Base-by-base conservation (phyloP, 2,888 invertebrate species). In the Plebejus argus region DNA sequence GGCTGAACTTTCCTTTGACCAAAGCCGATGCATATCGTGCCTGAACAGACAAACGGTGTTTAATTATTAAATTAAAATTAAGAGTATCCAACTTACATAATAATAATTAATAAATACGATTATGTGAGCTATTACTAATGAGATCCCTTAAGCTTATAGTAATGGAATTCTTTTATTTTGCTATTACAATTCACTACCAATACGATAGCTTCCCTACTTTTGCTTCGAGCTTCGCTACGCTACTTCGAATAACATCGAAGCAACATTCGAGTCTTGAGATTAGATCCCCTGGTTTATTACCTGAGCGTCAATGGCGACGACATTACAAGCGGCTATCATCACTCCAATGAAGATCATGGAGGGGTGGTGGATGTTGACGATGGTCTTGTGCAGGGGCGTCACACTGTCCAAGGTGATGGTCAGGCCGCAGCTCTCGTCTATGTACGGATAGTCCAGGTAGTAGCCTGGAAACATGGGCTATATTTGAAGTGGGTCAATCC, bases 331-430 rank as follows among this genome's bases (percentile, higher is more conserved):
- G 8, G 94, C 90, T 58, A 95, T 95, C 0, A 97, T 96, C 35
- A 98, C 90, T 0, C 98, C 98, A 84, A 98, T 94, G 76, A 98
- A 92, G 12, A 96, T 91, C 95, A 98, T 95, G 7, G 95, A 95
- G 0, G 97, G 97, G 82, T 95, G 95, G 77, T 96, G 94, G 72
- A 96, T 95, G 87, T 97, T 96, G 77, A 98, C 95, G 85, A 97
- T 91, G 85, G 98, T 97, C 83, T 96, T 96, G 90, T 97, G 97
- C 3, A 98, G 90, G 0, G 97, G 96, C 20, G 92, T 90, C 45
- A 97, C 95, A 78, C 84, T 95, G 90, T 83, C 96, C 92, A 83
- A 93, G 12, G 94, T 90, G 0, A 96, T 88, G 0, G 84, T 88
- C 76, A 97, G 90, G 0, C 95, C 95, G 83, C 97, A 96, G 0